Evolutionary conservation across 2,113 vertebrate species (phyloP), one percentile per base, ranked within the genome.

Genomic region (Grammomys surdaster): DNA sequence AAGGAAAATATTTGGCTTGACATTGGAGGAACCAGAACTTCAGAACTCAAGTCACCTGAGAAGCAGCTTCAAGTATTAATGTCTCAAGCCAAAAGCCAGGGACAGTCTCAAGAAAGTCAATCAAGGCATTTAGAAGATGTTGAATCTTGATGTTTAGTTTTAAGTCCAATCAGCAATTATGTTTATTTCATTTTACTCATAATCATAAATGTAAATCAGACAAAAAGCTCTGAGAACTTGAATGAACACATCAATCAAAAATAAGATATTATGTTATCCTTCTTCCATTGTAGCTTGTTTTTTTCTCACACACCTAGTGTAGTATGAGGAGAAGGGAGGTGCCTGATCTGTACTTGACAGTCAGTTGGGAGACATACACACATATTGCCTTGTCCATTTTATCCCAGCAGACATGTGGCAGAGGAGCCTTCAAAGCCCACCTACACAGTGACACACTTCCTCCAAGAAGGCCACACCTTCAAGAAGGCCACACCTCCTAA

Each of bases 71-170:
- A 46, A 67, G 65, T 75, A 54, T n/a, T 67, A 94, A 88, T 43
- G 40, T 19, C 13, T 90, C 60, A 88, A 17, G 22, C 0, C 43
- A 43, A 92, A 95, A 92, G 82, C 46, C 92, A 69, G 78, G 14
- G 7, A 67, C 65, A 20, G 33, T 19, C 78, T 94, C 86, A 67
- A 22, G 88, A 78, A 84, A 90, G 60, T 51, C n/a, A 56, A 78
- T 43, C 26, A 20, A 94, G 60, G 4, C 20, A 60, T 72, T 92
- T 84, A 67, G 70, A 65, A 43, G 5, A 87, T 72, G 13, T 65
- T 82, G 75, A 87, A 19, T 40, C 36, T 95, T 95, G 86, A 93
- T 90, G 63, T 93, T 86, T 54, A 14, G 26, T 89, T 95, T 75
- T 89, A 70, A 92, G 69, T 88, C 63, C 33, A 65, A 33, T 95